Evolutionary conservation across 2,888 invertebrate genomes (phyloP), one percentile per base, ranked within the genome.

Genomic region (Deilephila porcellus): DNA sequence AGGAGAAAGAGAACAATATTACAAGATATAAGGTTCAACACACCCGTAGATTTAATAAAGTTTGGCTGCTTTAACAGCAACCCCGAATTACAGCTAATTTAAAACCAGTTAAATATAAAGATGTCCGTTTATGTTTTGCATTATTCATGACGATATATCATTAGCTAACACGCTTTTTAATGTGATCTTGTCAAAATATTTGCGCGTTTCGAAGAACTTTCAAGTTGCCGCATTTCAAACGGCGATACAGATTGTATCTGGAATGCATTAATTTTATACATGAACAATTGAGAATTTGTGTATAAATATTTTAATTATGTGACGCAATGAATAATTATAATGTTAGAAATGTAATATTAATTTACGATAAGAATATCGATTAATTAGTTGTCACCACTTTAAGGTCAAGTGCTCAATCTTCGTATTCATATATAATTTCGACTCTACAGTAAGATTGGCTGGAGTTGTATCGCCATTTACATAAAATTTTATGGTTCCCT

Each of bases 21-120:
- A 14, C 37, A 59, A 20, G 20, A 59, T 3, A 20, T 59, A 5
- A 59, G 5, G n/a, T 59, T 6, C 59, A 8, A 59, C 11, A 45
- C 11, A 45, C 45, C 45, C 45, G 45, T 45, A 45, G 14, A 45
- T 3, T 45, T 11, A 45, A 45, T 45, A 11, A 45, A 14, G 45
- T 45, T 45, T 45, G 45, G 45, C 45, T 2, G 3, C 45, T 45
- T 45, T 45, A 45, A 14, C 11, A 45, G 11, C 52, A 67, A 52
- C 67, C 52, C 67, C 52, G 25, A 14, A 67, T 17, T n/a, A 20
- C 3, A 62, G n/a, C 19, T 19, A 19, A 25, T 52, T 67, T 52
- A 20, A 67, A 67, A 52, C 67, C 67, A 14, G 67, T 67, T 17
- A 34, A 64, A 64, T 45, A 52, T 52, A 52, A 67, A 67, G 4